These are phyloP conservation scores for Entomobrya multifasciata DNA, from an alignment of 2,888 invertebrate genomes.

Conservation along the genomic window DNA sequence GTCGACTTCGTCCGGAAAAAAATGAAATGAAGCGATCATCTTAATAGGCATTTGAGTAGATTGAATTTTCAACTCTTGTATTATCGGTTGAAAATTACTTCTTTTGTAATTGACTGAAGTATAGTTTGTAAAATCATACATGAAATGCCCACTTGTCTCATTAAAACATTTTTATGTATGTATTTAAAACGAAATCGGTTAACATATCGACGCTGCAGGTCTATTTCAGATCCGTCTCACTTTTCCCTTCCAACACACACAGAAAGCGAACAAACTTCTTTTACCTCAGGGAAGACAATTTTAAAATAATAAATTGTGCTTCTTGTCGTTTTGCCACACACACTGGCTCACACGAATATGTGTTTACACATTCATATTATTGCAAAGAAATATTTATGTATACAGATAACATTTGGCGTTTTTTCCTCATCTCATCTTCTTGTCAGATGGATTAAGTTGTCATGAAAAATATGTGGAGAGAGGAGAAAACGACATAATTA, in stretches of 20 bases:
- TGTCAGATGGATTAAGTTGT: slow-evolving; percentile 69
- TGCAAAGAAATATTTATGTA: slow-evolving; percentile 27
- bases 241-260: too few relatives aligned
- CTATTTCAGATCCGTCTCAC: slow-evolving; percentile 6
- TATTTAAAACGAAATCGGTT: too few relatives aligned
- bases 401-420: slow-evolving; percentile 5
- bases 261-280: not conserved
- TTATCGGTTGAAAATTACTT: not conserved
- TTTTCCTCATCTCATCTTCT: slow-evolving; percentile 30
- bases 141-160: not conserved
- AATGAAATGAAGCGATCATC: slow-evolving; percentile 15
- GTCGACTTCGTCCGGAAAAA: slow-evolving; percentile 33
- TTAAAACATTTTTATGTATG: too few relatives aligned
- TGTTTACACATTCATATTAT: slow-evolving; percentile 10
- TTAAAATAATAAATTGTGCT: slow-evolving; percentile 13
- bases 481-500: slow-evolving; percentile 72
- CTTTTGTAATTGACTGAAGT: not conserved
- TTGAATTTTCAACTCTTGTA: slow-evolving; percentile 2
- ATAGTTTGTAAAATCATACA: not conserved
- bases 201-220: too few relatives aligned
- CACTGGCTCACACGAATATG: not conserved
- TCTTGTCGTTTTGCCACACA: slow-evolving; percentile 51
- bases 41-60: not conserved
- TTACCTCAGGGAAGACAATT: slow-evolving; percentile 23
- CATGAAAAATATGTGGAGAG: slow-evolving; percentile 57